These are phyloP conservation scores for Congeria kusceri DNA, from an alignment of 2,888 invertebrate species.

Conservation along the genomic window DNA sequence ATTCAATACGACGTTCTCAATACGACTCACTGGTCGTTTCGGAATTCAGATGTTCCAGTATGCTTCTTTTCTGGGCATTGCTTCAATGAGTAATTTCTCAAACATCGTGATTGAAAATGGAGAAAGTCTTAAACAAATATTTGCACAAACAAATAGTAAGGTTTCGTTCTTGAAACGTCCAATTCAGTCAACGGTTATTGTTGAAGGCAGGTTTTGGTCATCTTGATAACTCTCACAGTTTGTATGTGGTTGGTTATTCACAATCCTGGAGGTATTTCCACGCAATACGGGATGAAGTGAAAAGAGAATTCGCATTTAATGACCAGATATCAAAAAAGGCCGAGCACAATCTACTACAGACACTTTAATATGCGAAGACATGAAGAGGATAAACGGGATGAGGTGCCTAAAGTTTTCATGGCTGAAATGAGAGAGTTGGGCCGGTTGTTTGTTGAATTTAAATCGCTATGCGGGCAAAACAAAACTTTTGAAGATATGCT, in stretches of 20 bases:
- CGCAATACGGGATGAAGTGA: background rate
- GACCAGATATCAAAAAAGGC: background rate
- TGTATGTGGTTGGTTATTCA: background rate
- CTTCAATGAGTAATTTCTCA: background rate
- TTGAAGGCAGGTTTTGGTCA: background rate
- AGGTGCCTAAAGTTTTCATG: too few relatives aligned
- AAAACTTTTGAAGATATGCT: too few relatives aligned
- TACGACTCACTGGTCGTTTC: background rate
- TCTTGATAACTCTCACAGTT: background rate
- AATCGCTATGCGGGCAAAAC: too few relatives aligned
- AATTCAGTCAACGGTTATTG: too few relatives aligned
- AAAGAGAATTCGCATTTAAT: background rate
- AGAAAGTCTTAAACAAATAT: background rate
- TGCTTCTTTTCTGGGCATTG: background rate
- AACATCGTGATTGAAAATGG: too few relatives aligned
- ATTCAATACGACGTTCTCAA: too few relatives aligned
- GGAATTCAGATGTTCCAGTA: conserved; percentile 5
- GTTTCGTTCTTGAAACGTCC: too few relatives aligned
- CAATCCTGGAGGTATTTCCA: conserved; percentile 1
- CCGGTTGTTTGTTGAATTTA: too few relatives aligned
- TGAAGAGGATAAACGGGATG: too few relatives aligned
- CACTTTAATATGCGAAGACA: too few relatives aligned
- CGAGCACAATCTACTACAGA: background rate
- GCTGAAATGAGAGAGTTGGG: too few relatives aligned
- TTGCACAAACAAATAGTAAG: background rate